Base-by-base conservation (phyloP, 1,140 invertebrate genomes). In the Drosophila arawakana region DNA sequence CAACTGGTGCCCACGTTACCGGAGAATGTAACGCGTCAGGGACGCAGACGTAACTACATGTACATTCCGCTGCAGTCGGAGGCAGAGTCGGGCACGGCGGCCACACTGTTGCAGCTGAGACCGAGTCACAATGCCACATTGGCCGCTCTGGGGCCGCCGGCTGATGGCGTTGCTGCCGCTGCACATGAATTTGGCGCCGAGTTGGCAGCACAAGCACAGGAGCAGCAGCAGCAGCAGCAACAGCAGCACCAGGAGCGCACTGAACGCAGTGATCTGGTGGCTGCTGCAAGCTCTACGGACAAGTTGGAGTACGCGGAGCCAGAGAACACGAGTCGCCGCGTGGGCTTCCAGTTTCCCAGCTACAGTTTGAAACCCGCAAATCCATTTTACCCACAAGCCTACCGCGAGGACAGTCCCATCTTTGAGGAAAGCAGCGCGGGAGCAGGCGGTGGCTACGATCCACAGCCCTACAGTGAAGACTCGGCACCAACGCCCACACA, bases 271-370 rank as follows among this genome's bases (percentile, higher is more conserved):
- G 84, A 89, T 67, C 61, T 83, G 15, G 21, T 86, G 18, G 68
- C 73, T 2, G 54, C 78, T 2, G 81, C 73, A 55, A 89, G 80
- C 21, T 78, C 77, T 41, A 90, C 80, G 15, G 86, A 90, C 5
- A 85, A 81, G 13, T 35, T 79, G 61, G 82, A 83, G 47, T 84
- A 81, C 7, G 80, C 78, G 0, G 80, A 90, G 55, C 79, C 76
- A 1, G 85, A 91, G 69, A 66, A 85, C 5, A 81, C 83, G 7
- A 91, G 89, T 50, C 89, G 91, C 1, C 90, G 92, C 0, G 85
- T 91, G 39, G 92, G 91, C 11, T 91, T 92, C 30, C 77, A 92
- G 54, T 92, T 92, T 65, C 89, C 91, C 55, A 92, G 91, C 73
- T 92, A 92, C 54, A 92, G 91, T 15, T 50, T 92, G 1, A 91